phyloP scores from a whole-genome alignment of 2,797 vertebrate species.

The Manis crassicaudata region DNA sequence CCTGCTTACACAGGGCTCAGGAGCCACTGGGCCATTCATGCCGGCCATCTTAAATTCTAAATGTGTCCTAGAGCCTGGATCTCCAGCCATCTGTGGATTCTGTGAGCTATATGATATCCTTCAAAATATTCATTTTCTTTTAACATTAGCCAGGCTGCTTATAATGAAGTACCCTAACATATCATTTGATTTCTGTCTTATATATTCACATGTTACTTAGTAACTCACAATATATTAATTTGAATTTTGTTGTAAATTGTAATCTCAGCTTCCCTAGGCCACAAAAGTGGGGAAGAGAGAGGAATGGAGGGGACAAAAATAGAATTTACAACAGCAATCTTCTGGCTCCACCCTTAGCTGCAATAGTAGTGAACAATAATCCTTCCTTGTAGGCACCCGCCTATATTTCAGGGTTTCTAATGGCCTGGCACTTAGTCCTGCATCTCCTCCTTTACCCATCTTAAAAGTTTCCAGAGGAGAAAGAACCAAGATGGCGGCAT shows the following conservation, averaged over 20 bases:
- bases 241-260: not conserved
- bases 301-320: not conserved
- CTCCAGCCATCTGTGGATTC: not conserved
- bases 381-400: not conserved
- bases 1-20: not conserved
- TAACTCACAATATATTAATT: not conserved
- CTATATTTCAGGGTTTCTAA: not conserved
- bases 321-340: not conserved
- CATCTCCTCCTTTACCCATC: not conserved
- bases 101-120: not conserved
- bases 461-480: not conserved
- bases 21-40: not conserved
- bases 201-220: not conserved
- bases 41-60: not conserved
- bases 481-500: too few species aligned
- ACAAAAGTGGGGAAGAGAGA: not conserved
- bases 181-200: constrained; percentile 27
- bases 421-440: not conserved
- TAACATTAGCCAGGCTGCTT: not conserved
- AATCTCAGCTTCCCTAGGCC: not conserved
- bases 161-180: not conserved
- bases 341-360: not conserved
- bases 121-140: not conserved
- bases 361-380: not conserved
- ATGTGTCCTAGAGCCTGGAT: not conserved